These are phyloP conservation scores for Nemurella pictetii DNA, from an alignment of 2,888 invertebrate genomes.

Conservation along the genomic window DNA sequence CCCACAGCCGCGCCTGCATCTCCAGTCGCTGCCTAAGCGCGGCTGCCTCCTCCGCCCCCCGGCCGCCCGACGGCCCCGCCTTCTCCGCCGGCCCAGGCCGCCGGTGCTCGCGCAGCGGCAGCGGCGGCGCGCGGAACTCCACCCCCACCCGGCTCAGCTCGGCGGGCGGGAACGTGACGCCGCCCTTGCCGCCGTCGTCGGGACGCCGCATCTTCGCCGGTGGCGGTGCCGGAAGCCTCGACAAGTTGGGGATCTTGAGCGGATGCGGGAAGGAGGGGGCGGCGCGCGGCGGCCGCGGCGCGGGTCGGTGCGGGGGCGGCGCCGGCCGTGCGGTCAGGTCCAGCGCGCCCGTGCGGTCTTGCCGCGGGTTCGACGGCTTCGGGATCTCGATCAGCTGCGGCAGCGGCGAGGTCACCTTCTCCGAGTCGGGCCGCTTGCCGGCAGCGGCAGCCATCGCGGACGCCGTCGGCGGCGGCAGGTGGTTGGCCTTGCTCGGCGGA, in stretches of 20 bases:
- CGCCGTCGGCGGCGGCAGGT: no score
- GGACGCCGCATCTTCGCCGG: neutral
- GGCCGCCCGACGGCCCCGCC: neutral
- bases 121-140: neutral
- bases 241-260: slow-evolving; percentile 15
- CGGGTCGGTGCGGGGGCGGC: neutral
- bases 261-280: neutral
- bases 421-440: neutral
- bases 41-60: neutral
- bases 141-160: neutral
- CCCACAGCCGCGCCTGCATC: slow-evolving; percentile 33
- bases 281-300: neutral
- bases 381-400: slow-evolving; percentile 29
- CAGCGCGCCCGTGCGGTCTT: slow-evolving; percentile 31
- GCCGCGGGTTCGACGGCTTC: neutral
- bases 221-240: neutral
- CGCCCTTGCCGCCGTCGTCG: neutral
- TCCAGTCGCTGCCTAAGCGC: slow-evolving; percentile 37
- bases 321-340: slow-evolving; percentile 32
- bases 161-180: neutral
- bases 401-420: neutral
- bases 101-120: neutral
- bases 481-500: no score
- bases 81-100: neutral
- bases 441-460: no score